phyloP scores from a whole-genome alignment of 2,113 vertebrate species.

The Actinemys pallida region DNA sequence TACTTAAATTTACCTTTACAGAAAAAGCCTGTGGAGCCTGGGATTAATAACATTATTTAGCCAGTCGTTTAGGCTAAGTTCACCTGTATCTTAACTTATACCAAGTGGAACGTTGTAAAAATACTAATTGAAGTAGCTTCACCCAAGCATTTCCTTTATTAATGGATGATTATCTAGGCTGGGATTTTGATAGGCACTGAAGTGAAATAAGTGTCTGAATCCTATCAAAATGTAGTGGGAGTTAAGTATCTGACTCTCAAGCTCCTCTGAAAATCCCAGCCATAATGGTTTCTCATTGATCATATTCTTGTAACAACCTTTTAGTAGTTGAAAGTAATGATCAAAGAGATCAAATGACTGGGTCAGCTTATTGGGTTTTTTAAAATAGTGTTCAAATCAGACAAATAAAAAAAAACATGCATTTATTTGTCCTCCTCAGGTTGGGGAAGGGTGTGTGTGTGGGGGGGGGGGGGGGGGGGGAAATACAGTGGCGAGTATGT shows the following conservation, averaged over 20 bases:
- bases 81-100: not conserved
- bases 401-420: not conserved
- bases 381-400: not conserved
- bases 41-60: not conserved
- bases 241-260: not conserved
- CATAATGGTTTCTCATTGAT: not conserved
- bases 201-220: not conserved
- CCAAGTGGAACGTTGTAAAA: not conserved
- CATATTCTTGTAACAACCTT: not conserved
- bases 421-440: not conserved
- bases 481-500: not conserved
- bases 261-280: not conserved
- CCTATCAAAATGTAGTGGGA: not conserved
- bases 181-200: not conserved
- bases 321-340: not conserved
- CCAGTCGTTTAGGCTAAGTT: not conserved
- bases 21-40: rapidly evolving
- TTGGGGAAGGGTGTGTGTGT: not conserved
- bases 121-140: not conserved
- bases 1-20: rapidly evolving
- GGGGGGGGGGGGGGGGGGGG: rapidly evolving
- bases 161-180: not conserved
- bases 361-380: not conserved
- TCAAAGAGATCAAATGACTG: not conserved
- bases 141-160: not conserved